phyloP scores from a whole-genome alignment of 2,797 vertebrate genomes.

The Fistularia commersonii region DNA sequence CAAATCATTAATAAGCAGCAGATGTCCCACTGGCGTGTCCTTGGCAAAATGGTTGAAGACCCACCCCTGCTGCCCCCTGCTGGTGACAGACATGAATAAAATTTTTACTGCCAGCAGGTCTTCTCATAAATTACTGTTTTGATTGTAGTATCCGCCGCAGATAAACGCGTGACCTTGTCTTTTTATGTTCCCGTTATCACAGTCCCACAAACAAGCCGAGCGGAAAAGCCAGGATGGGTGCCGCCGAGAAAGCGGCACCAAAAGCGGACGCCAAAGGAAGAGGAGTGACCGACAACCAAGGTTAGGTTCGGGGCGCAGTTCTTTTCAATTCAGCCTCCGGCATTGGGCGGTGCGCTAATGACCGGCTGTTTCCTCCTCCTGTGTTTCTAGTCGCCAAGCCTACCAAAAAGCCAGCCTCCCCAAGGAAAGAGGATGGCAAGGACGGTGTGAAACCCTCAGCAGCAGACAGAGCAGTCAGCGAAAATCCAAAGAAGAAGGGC shows the following conservation, averaged over 20 bases:
- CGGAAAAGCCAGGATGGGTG: slow-evolving; percentile 66
- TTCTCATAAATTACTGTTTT: neutral
- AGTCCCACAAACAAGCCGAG: slow-evolving; percentile 78
- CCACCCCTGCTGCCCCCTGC: slow-evolving; percentile 41
- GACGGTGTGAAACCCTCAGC: slow-evolving; percentile 56
- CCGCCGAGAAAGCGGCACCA: slow-evolving; percentile 52
- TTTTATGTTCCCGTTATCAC: slow-evolving; percentile 34
- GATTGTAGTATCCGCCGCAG: no score
- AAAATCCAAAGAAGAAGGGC: slow-evolving; percentile 77
- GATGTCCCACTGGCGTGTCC: slow-evolving; percentile 27
- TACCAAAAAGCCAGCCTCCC: slow-evolving; percentile 79
- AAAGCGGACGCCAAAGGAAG: slow-evolving; percentile 76
- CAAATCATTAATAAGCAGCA: no score
- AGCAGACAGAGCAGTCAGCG: slow-evolving; percentile 57
- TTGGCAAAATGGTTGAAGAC: slow-evolving; percentile 23
- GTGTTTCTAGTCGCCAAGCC: slow-evolving; percentile 75
- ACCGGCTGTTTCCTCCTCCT: slow-evolving; percentile 8
- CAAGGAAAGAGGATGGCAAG: slow-evolving; percentile 82
- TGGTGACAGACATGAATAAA: slow-evolving; percentile 29
- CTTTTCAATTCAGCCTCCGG: neutral
- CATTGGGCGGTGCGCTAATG: neutral
- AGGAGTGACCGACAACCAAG: slow-evolving; percentile 73
- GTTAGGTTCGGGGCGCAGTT: slow-evolving; percentile 73
- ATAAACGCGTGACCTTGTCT: no score
- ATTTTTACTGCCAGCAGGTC: neutral